Percentiles rank a stretch among this genome's conserved stretches.
These are phyloP conservation scores for Pseudococcus jackbeardsleyi DNA, from an alignment of 2,888 invertebrate genomes.

Conservation along the genomic window DNA sequence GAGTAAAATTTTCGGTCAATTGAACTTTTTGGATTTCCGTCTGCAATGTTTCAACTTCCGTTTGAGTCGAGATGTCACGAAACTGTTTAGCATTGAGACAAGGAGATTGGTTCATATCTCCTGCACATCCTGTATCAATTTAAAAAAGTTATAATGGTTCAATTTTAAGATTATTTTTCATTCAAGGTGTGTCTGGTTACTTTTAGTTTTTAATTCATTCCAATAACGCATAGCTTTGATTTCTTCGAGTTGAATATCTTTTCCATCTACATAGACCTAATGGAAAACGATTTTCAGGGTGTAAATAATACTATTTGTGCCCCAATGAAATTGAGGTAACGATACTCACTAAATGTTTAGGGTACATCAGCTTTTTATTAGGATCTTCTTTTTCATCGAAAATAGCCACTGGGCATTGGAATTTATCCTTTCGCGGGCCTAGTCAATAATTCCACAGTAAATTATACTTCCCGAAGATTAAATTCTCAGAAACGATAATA, in stretches of 20 bases:
- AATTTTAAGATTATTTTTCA: not conserved
- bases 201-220: constrained; percentile 69
- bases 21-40: not conserved
- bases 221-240: constrained; percentile 68
- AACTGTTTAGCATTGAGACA: not conserved
- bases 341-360: constrained; percentile 74
- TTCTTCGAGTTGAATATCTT: constrained; percentile 73
- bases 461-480: not conserved
- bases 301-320: not conserved
- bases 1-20: not conserved
- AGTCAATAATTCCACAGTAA: not conserved
- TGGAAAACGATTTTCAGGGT: not conserved
- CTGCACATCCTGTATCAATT: not conserved
- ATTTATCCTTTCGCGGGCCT: constrained; percentile 71
- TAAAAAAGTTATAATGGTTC: not conserved
- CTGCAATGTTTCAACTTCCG: not conserved
- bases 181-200: not conserved
- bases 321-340: not conserved
- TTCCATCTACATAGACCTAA: constrained; percentile 72
- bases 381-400: constrained; percentile 76
- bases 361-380: constrained; percentile 77
- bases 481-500: not conserved
- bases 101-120: not conserved
- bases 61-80: not conserved
- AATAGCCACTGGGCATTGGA: constrained; percentile 74